Conservation (phyloP, 35 echinoderm and acorn worm genomes). For the Amphiura filiformis region DNA sequence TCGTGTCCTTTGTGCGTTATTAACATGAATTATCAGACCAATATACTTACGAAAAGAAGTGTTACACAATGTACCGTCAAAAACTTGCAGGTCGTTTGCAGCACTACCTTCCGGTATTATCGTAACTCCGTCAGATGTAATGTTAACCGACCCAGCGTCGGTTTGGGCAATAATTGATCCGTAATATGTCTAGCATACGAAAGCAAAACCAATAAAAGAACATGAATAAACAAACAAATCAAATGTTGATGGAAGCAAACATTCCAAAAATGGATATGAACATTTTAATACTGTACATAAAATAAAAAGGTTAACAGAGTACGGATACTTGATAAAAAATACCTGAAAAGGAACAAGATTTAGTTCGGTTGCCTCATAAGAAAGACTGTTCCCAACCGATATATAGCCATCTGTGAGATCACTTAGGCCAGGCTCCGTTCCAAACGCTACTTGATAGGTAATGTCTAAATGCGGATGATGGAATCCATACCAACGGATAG, state of each 20-base stretch:
- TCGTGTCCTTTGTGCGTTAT: too few relatives aligned
- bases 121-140: constrained; percentile 6
- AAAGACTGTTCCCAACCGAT: background rate
- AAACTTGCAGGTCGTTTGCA: too few relatives aligned
- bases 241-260: background rate
- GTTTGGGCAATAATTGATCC: background rate
- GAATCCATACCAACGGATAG: constrained; percentile 49
- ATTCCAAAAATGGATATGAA: background rate
- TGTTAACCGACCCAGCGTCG: background rate
- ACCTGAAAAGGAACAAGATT: background rate
- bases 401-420: constrained; percentile 28
- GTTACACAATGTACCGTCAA: too few relatives aligned
- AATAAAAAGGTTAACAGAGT: background rate
- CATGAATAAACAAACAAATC: too few relatives aligned
- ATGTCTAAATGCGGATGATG: constrained; percentile 31
- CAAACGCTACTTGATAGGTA: constrained; percentile 26
- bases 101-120: background rate
- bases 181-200: background rate
- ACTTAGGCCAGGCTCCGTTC: background rate
- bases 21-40: too few relatives aligned
- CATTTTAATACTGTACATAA: background rate
- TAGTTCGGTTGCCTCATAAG: background rate
- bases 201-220: background rate
- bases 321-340: background rate
- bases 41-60: too few relatives aligned